Evolutionary conservation across 1,140 invertebrate genomes (phyloP), one percentile per base, ranked within the genome.

Genomic region (Formica exsecta): DNA sequence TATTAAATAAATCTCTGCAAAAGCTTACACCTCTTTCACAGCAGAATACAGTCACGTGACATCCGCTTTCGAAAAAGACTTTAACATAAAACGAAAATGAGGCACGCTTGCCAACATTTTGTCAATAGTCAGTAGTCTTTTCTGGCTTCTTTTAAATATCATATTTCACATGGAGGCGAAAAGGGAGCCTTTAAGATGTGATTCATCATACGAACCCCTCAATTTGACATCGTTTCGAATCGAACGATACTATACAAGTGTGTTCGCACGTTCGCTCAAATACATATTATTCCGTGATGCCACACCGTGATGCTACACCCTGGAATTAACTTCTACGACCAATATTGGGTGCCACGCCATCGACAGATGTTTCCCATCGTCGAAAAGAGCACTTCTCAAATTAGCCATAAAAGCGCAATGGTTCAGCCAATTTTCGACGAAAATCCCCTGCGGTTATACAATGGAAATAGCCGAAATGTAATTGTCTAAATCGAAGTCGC

Each of bases 331-430:
- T 92, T 44, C 51, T 91, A 90, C 87, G 86, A 89, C 90, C 90
- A 86, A 91, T 83, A 83, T 74, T 77, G 64, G 51, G n/a, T 76
- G 71, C 91, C 88, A 77, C 25, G 87, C 74, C 68, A 75, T 89
- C 87, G 90, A 91, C 93, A 94, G 93, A 94, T 94, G 92, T 92
- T 92, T 68, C 85, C 80, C 71, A 59, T 71, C 71, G 64, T 73
- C 66, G 36, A 75, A 61, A 54, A 70, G 76, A 79, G 41, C 85
- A 71, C 86, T 90, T 66, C 79, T 77, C 79, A 75, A 92, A 92
- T 91, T 86, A 86, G 36, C 83, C 32, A 61, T 51, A 70, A 87
- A 87, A 36, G 38, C 68, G 19, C 65, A 70, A 65, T 13, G 75
- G 61, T 32, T 48, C 54, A 44, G 41, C 38, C 38, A 64, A 77